Evolutionary conservation across 2,888 invertebrate genomes (phyloP).

Genomic region (Hirtodrosophila confusa): DNA sequence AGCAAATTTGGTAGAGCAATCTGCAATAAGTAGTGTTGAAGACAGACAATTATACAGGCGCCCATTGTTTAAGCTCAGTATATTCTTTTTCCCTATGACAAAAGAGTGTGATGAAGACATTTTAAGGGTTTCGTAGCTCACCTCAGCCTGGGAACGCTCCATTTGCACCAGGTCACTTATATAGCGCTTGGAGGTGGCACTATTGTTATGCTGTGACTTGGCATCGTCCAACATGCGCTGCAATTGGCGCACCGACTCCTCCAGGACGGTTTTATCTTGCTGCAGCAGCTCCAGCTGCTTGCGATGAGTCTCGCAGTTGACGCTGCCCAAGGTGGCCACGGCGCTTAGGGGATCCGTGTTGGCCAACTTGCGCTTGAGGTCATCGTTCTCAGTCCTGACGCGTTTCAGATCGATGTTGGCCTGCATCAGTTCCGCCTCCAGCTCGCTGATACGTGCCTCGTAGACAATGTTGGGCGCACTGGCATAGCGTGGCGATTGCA

Average conservation of each 20-base stretch:
- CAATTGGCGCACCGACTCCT: conserved; percentile 88
- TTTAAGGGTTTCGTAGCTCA: conserved; percentile 1
- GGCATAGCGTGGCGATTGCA: conserved; percentile 84
- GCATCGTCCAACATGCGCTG: conserved; percentile 88
- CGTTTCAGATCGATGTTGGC: conserved; percentile 91
- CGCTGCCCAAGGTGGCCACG: conserved; percentile 80
- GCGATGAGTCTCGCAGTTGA: conserved; percentile 86
- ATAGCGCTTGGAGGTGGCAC: conserved; percentile 86
- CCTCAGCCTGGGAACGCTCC: conserved; percentile 90
- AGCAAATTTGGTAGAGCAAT: too few species aligned
- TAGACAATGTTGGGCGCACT: conserved; percentile 92
- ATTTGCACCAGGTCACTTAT: conserved; percentile 91
- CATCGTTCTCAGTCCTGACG: conserved; percentile 88
- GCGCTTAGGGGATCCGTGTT: conserved; percentile 67
- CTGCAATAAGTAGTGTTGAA: too few species aligned
- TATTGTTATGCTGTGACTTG: conserved; percentile 84
- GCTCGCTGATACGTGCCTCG: conserved; percentile 92
- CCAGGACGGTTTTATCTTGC: conserved; percentile 88
- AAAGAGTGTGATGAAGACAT: too few species aligned
- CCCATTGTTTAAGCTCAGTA: too few species aligned
- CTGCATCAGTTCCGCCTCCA: conserved; percentile 93
- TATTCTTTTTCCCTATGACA: too few species aligned
- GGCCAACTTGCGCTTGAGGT: conserved; percentile 83
- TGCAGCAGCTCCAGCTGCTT: conserved; percentile 89
- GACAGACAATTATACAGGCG: too few species aligned